Evolutionary conservation across 2,113 vertebrate species (phyloP), one percentile per base, ranked within the genome.

Genomic region (Cranoglanis bouderius): DNA sequence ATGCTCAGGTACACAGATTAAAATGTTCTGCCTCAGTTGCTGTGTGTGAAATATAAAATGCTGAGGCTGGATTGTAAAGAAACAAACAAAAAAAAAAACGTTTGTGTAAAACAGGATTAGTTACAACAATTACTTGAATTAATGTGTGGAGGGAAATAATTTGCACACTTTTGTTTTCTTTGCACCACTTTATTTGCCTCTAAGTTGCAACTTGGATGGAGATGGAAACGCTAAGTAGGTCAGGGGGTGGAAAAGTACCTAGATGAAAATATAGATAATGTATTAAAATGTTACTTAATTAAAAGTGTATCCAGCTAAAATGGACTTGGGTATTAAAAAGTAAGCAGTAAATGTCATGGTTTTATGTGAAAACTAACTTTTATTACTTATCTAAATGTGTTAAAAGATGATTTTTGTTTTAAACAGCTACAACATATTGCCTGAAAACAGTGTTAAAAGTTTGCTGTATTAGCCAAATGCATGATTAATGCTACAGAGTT

Each of bases 41-140:
- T 85, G 84, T 29, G 35, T 86, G 85, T 59, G 32, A 74, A 43
- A 86, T 75, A 77, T 59, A 21, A 77, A 57, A 86, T 59, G 6
- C 35, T 16, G 35, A 24, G 51, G 57, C 21, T 43, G 26, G 29
- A 57, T 72, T 35, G 38, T 1, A 74, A 63, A 67, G 67, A 84
- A 63, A 40, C 14, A 35, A 84, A 8, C 16, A 51, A 14, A 19
- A 40, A 75, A 40, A 57, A 29, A 86, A 77, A 24, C 18, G 18
- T 63, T n/a, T 35, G 38, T 12, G 0, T 40, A 77, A 46, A 77
- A 63, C 1, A 12, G 40, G 32, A 80, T 80, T 80, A 65, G 74
- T 46, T 21, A 65, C 38, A 38, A 1, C 1, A 74, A 3, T 74
- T 38, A 24, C 72, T 26, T 24, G 19, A 43, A 26, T 26, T 43